Evolutionary conservation across 2,797 vertebrate species (phyloP), one percentile per base, ranked within the genome.

Genomic region (Danionella dracula): DNA sequence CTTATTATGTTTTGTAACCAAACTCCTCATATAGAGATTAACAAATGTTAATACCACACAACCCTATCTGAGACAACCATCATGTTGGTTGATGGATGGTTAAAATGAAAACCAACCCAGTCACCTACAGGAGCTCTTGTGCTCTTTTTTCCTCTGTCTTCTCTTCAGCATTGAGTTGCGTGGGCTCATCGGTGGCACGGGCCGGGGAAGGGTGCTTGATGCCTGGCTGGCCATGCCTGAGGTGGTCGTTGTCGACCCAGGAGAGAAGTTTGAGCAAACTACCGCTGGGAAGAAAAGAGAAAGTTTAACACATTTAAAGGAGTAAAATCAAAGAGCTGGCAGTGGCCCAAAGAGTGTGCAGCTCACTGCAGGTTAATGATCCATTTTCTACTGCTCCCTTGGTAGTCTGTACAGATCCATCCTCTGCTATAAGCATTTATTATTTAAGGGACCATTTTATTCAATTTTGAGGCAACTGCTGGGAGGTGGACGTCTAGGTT

Each of bases 151-250:
- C 41, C 93, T 88, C 77, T 92, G 93, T 48, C 94, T 85, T 41
- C 96, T 91, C 80, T 94, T 92, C 70, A 95, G 89, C 86, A 94
- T 84, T 2, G 93, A 94, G 77, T 95, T 93, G 1, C 92, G 88
- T 2, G 96, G 96, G 59, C 96, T 98, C 92, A 95, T 93, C 75
- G 95, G 93, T 55, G 91, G 92, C 7, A 90, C 74, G 21, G 90
- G 87, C 13, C 92, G 83, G 57, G 94, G 92, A 76, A 98, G 83
- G 0, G 94, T 97, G 84, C 89, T 93, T 4, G 95, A 92, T 74
- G 91, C 93, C 83, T 93, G 91, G 73, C 91, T 93, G 53, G 91
- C 86, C 76, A 93, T 92, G 23, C 92, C 90, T 0, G 93, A 93
- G 0, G 80, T 78, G 0, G 89, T 93, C 57, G 92, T 87, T 11